Conservation (phyloP, 2,113 vertebrate genomes). For the Triplophysa dalaica region DNA sequence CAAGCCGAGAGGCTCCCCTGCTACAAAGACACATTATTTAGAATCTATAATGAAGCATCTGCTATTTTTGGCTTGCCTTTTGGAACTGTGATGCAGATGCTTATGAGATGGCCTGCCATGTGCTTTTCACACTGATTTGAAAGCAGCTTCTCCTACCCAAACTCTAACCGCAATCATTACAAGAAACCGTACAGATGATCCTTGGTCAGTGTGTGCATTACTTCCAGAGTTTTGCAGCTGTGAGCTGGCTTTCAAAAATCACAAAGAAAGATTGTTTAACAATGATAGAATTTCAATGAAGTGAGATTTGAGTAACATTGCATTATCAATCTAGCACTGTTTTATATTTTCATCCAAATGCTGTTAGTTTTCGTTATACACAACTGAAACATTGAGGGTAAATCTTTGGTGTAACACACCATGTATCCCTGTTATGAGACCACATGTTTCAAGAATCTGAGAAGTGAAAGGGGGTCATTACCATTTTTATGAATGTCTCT, state of each 20-base stretch:
- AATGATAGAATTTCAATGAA: constrained; percentile 7
- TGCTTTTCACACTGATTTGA: background rate
- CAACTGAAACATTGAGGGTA: background rate
- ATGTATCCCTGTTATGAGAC: background rate
- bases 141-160: background rate
- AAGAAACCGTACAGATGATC: background rate
- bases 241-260: constrained; percentile 2
- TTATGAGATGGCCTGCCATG: background rate
- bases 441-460: background rate
- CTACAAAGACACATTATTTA: constrained; percentile 18
- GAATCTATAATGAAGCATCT: constrained; percentile 23
- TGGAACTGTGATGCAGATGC: constrained; percentile 28
- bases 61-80: background rate
- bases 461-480: background rate
- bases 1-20: background rate
- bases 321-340: background rate
- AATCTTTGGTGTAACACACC: background rate
- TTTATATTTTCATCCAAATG: background rate
- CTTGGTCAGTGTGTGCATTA: background rate
- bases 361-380: background rate
- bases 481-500: background rate
- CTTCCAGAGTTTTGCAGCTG: background rate
- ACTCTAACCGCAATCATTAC: background rate
- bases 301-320: constrained; percentile 6
- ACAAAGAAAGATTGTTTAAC: constrained; percentile 1